Evolutionary conservation across 2,888 invertebrate genomes (phyloP).

Genomic region (Nomada ferruginata): DNA sequence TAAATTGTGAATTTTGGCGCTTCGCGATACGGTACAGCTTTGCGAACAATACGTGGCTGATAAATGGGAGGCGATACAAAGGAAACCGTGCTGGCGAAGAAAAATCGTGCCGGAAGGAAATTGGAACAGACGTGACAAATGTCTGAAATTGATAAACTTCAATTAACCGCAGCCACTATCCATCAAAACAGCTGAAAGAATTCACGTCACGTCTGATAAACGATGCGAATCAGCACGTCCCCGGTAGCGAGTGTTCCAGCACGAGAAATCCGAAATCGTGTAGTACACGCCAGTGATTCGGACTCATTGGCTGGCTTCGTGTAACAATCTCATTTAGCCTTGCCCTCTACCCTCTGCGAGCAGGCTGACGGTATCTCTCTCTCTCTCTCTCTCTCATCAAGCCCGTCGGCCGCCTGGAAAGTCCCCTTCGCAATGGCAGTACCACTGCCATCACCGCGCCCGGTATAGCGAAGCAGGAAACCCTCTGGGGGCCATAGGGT

Average conservation of each 20-base stretch:
- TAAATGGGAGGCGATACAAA: no score
- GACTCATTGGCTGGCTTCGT: conserved; percentile 73
- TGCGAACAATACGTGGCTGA: no score
- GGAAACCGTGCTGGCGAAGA: no score
- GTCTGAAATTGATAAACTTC: not conserved
- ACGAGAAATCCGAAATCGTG: conserved; percentile 57
- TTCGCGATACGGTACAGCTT: no score
- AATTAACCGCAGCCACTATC: not conserved
- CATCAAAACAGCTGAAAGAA: conserved; percentile 6
- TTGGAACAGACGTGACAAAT: not conserved
- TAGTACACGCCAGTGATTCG: conserved; percentile 52
- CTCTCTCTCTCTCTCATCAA: conserved; percentile 65
- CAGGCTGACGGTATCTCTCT: conserved; percentile 70
- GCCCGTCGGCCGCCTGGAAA: conserved; percentile 55
- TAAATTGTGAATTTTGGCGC: no score
- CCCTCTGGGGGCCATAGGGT: conserved; percentile 78
- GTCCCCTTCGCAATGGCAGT: conserved; percentile 60
- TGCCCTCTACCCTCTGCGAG: conserved; percentile 57
- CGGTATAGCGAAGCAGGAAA: conserved; percentile 72
- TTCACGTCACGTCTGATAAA: conserved; percentile 27
- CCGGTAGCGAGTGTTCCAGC: not conserved
- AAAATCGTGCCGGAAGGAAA: not conserved
- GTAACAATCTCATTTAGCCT: conserved; percentile 83
- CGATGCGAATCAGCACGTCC: not conserved
- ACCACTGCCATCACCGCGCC: conserved; percentile 64